These are phyloP conservation scores for Leptura quadrifasciata DNA, from an alignment of 2,888 invertebrate genomes.

Conservation along the genomic window DNA sequence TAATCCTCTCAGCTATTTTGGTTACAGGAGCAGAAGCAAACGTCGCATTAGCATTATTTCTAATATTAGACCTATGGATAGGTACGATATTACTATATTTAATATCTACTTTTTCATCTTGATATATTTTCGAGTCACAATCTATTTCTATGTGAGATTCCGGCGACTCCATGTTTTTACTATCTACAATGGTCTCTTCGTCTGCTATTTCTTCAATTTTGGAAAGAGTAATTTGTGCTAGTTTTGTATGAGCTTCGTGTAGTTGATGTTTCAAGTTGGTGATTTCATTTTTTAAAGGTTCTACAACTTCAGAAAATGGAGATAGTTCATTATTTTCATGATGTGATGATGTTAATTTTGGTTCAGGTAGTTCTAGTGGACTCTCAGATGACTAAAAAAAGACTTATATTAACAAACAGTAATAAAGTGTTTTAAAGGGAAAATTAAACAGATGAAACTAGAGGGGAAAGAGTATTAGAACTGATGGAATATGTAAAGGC, in stretches of 20 bases:
- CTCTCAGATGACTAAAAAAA: constrained; percentile 70
- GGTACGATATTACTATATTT: constrained; percentile 72
- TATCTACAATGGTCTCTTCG: constrained; percentile 58
- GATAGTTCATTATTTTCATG: constrained; percentile 67
- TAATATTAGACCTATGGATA: constrained; percentile 67
- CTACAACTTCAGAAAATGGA: constrained; percentile 69
- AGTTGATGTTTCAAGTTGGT: constrained; percentile 69
- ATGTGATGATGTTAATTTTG: constrained; percentile 70
- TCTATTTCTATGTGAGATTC: constrained; percentile 71
- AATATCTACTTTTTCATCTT: constrained; percentile 65
- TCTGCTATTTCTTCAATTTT: constrained; percentile 62
- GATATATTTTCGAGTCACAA: constrained; percentile 67
- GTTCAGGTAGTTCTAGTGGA: constrained; percentile 72
- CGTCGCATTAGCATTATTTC: constrained; percentile 57
- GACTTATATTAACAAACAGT: constrained; percentile 23
- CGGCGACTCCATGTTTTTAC: constrained; percentile 66
- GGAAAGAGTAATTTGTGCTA: constrained; percentile 63
- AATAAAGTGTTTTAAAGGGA: not conserved
- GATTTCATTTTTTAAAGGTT: constrained; percentile 71
- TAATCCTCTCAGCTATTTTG: constrained; percentile 84
- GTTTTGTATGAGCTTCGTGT: constrained; percentile 70
- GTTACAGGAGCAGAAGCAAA: constrained; percentile 67
- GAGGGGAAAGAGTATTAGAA: too few species aligned
- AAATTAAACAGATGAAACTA: too few species aligned
- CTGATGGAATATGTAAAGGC: too few species aligned